Conservation (phyloP, 2,888 invertebrate species). For the Limenitis arthemis region DNA sequence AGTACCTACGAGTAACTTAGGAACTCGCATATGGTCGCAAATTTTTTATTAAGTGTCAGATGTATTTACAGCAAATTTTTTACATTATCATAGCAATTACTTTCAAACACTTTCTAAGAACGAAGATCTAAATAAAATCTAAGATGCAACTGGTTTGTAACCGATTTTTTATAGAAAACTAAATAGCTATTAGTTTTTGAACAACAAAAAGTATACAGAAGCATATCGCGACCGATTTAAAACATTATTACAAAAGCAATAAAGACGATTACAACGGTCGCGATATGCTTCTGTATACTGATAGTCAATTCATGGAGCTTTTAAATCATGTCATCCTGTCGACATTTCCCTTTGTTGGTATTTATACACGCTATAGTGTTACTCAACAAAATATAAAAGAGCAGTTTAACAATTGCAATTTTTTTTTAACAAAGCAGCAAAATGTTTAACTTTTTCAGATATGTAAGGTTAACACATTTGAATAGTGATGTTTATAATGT, state of each 20-base stretch:
- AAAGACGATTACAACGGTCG: not conserved
- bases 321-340: conserved; percentile 15
- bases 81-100: too few species aligned
- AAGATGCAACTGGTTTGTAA: too few species aligned
- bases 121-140: too few species aligned
- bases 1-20: too few species aligned
- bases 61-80: too few species aligned
- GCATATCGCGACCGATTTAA: too few species aligned
- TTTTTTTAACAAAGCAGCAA: not conserved
- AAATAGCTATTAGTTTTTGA: too few species aligned
- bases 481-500: not conserved
- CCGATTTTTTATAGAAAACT: too few species aligned
- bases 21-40: too few species aligned
- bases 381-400: conserved; percentile 3
- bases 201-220: too few species aligned
- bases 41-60: too few species aligned
- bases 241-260: not conserved
- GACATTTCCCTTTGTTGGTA: conserved; percentile 7
- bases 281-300: conserved; percentile 1
- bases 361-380: conserved; percentile 10
- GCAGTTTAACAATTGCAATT: not conserved
- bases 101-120: too few species aligned
- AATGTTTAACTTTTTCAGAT: not conserved
- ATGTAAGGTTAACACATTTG: not conserved
- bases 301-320: conserved; percentile 4